These are phyloP conservation scores for Arnoldichthys spilopterus DNA, from an alignment of 2,797 vertebrate species.

Conservation along the genomic window DNA sequence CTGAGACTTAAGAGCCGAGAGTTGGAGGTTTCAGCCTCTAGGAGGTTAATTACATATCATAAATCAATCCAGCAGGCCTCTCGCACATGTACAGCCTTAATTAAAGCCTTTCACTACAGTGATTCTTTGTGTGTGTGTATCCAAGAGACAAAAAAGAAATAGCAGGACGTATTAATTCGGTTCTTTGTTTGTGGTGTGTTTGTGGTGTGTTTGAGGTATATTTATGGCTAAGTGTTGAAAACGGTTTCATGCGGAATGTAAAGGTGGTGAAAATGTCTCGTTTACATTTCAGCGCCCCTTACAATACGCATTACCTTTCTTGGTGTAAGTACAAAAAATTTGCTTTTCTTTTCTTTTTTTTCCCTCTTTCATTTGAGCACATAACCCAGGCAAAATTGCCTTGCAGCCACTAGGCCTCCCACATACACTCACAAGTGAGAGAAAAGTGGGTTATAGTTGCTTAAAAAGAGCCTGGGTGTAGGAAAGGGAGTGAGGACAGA, in stretches of 20 bases:
- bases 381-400: conserved; percentile 19
- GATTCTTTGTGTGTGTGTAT: conserved; percentile 20
- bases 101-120: conserved; percentile 47
- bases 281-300: background rate
- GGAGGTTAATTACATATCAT: conserved; percentile 67
- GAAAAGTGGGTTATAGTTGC: background rate
- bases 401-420: background rate
- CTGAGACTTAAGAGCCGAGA: conserved; percentile 30
- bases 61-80: conserved; percentile 59
- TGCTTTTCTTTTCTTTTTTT: conserved; percentile 1
- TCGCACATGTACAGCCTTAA: conserved; percentile 46
- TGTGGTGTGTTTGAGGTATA: background rate
- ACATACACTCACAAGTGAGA: background rate
- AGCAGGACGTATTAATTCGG: background rate
- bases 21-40: conserved; percentile 24
- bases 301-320: background rate
- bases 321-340: background rate
- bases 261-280: background rate
- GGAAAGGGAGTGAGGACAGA: background rate
- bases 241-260: background rate
- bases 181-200: conserved; percentile 1
- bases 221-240: background rate
- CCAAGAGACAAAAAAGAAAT: background rate
- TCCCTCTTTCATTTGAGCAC: conserved; percentile 21
- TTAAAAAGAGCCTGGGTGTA: background rate